Evolutionary conservation across 2,113 vertebrate genomes (phyloP).

Genomic region (Phalacrocorax brasilianus): DNA sequence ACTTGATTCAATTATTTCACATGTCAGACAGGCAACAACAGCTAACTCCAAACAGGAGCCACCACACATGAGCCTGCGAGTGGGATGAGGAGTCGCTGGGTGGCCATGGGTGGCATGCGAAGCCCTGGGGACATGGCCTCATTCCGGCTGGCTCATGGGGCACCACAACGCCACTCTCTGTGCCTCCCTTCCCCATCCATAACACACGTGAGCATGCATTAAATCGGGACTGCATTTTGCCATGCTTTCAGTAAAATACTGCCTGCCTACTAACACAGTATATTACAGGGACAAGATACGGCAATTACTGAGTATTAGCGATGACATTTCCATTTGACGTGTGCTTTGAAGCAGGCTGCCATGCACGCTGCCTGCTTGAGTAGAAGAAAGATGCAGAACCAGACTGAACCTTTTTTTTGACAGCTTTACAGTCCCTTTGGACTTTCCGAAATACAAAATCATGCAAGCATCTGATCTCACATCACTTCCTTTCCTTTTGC

Average conservation of each 20-base stretch:
- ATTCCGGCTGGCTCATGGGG: rapidly evolving
- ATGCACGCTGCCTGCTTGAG: background rate
- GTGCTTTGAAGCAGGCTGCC: background rate
- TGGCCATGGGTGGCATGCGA: rapidly evolving
- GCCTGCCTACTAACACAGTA: background rate
- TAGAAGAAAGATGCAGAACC: background rate
- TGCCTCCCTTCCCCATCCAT: background rate
- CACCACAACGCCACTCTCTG: rapidly evolving
- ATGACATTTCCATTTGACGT: background rate
- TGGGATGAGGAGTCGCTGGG: rapidly evolving
- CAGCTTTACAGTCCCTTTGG: background rate
- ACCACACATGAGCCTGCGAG: rapidly evolving
- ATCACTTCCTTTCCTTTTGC: background rate
- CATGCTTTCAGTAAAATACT: background rate
- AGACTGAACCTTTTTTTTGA: background rate
- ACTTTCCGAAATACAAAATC: background rate
- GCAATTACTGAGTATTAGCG: background rate
- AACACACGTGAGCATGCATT: rapidly evolving
- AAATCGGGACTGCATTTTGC: background rate
- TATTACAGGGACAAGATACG: background rate
- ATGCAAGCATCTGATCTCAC: background rate
- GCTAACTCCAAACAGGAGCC: background rate
- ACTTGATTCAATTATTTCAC: background rate
- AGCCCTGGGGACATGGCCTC: rapidly evolving
- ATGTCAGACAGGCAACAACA: background rate